These are phyloP conservation scores for Colletes gigas DNA, from an alignment of 1,140 invertebrate genomes.

Conservation along the genomic window DNA sequence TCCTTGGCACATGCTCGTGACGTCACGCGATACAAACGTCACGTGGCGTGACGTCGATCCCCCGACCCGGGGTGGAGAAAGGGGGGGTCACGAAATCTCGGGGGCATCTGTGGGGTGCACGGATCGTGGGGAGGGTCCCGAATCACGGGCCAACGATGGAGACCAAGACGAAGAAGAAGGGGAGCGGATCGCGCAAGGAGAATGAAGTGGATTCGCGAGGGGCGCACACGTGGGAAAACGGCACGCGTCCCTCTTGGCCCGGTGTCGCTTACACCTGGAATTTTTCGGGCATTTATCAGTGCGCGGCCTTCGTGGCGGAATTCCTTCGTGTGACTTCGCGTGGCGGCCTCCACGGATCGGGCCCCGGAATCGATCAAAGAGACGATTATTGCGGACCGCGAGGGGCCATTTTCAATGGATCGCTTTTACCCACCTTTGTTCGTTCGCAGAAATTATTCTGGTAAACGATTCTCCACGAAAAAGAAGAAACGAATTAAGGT, in stretches of 20 bases:
- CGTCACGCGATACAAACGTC: slow-evolving; percentile 68
- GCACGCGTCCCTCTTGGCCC: slow-evolving; percentile 71
- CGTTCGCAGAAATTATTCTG: neutral
- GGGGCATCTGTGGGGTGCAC: slow-evolving; percentile 56
- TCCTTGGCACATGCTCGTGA: slow-evolving; percentile 64
- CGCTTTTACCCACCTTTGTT: neutral
- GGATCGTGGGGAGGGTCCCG: slow-evolving; percentile 38
- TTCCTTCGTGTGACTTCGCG: slow-evolving; percentile 61
- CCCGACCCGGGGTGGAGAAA: too few relatives aligned
- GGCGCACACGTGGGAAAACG: slow-evolving; percentile 74
- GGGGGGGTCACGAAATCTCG: slow-evolving; percentile 52
- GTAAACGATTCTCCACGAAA: neutral
- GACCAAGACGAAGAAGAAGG: slow-evolving; percentile 34
- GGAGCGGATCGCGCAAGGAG: slow-evolving; percentile 56
- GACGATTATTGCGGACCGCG: slow-evolving; percentile 20
- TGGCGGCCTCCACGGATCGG: slow-evolving; percentile 39
- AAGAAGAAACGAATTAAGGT: too few relatives aligned
- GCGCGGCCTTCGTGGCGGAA: slow-evolving; percentile 34
- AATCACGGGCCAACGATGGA: slow-evolving; percentile 6
- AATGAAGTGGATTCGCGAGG: slow-evolving; percentile 64
- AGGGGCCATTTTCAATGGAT: neutral
- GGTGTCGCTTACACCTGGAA: slow-evolving; percentile 73
- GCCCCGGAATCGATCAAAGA: slow-evolving; percentile 37
- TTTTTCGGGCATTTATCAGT: slow-evolving; percentile 56
- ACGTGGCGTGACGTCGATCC: slow-evolving; percentile 66